phyloP scores from a whole-genome alignment of 2,888 invertebrate genomes.

The Lapara coniferarum region DNA sequence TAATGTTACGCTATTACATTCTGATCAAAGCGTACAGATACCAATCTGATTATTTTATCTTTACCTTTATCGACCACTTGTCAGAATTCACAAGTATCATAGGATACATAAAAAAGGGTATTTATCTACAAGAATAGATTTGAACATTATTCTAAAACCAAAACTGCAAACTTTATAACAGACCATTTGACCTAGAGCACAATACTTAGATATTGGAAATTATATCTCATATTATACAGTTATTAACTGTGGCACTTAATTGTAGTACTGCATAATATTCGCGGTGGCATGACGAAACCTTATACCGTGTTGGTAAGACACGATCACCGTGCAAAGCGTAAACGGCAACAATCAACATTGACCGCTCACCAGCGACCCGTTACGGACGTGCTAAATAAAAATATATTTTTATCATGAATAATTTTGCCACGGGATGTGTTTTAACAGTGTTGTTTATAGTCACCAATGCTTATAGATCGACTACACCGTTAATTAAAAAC shows the following conservation, averaged over 20 bases:
- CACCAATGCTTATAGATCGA: slow-evolving; percentile 48
- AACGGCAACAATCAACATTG: slow-evolving; percentile 25
- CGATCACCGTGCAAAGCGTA: not conserved
- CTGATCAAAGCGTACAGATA: too few species aligned
- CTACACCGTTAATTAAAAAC: slow-evolving; percentile 68
- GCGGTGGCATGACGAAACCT: slow-evolving; percentile 8
- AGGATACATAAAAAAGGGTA: too few species aligned
- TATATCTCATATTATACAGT: not conserved
- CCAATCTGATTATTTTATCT: too few species aligned
- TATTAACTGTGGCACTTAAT: not conserved
- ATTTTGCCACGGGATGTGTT: not conserved
- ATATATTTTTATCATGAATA: slow-evolving; percentile 1
- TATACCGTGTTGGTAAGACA: not conserved
- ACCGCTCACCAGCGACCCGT: not conserved
- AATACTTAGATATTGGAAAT: not conserved
- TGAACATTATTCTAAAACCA: too few species aligned
- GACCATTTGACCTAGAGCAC: too few species aligned
- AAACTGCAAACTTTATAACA: too few species aligned
- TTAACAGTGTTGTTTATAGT: slow-evolving; percentile 13
- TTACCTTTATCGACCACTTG: too few species aligned
- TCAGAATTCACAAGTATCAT: too few species aligned
- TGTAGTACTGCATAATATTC: not conserved
- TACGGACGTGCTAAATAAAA: slow-evolving; percentile 9
- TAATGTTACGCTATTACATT: too few species aligned
- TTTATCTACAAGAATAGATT: too few species aligned